These are phyloP conservation scores for Oncorhynchus nerka DNA, from an alignment of 2,113 vertebrate species.

Conservation along the genomic window DNA sequence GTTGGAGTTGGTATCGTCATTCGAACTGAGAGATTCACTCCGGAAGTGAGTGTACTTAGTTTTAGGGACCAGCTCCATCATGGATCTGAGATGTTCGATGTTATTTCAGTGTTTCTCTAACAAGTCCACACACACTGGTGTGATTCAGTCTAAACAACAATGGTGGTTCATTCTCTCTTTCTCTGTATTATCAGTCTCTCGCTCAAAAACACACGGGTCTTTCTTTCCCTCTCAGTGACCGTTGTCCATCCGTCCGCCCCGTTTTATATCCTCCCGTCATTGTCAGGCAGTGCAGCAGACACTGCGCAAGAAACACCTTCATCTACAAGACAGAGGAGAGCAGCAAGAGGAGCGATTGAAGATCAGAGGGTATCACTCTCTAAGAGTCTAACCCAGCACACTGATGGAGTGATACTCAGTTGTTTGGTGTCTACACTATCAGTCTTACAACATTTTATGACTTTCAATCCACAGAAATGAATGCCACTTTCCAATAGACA, in stretches of 20 bases:
- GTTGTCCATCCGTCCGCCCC: slow-evolving; percentile 48
- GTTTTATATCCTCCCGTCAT: slow-evolving; percentile 45
- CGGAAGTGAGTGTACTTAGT: slow-evolving; percentile 93
- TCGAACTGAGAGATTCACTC: slow-evolving; percentile 88
- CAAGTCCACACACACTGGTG: slow-evolving; percentile 48
- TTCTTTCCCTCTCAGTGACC: slow-evolving; percentile 39
- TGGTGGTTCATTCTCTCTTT: slow-evolving; percentile 42
- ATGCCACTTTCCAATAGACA: not conserved
- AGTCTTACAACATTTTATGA: too few species aligned
- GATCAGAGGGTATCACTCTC: slow-evolving; percentile 15
- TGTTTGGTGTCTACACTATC: too few species aligned
- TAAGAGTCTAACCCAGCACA: not conserved
- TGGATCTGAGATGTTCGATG: slow-evolving; percentile 37
- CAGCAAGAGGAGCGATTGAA: slow-evolving; percentile 16
- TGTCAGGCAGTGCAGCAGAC: slow-evolving; percentile 40
- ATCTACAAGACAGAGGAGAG: slow-evolving; percentile 36
- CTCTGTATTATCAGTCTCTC: slow-evolving; percentile 50
- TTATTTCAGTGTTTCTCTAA: slow-evolving; percentile 40
- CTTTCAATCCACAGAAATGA: not conserved
- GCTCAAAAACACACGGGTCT: slow-evolving; percentile 46
- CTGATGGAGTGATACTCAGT: not conserved
- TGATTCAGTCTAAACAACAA: slow-evolving; percentile 34
- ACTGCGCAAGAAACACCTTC: slow-evolving; percentile 40
- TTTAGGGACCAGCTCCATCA: slow-evolving; percentile 91
- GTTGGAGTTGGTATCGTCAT: slow-evolving; percentile 72